phyloP scores from a whole-genome alignment of 1,140 invertebrate genomes.

The Brachionus plicatilis region DNA sequence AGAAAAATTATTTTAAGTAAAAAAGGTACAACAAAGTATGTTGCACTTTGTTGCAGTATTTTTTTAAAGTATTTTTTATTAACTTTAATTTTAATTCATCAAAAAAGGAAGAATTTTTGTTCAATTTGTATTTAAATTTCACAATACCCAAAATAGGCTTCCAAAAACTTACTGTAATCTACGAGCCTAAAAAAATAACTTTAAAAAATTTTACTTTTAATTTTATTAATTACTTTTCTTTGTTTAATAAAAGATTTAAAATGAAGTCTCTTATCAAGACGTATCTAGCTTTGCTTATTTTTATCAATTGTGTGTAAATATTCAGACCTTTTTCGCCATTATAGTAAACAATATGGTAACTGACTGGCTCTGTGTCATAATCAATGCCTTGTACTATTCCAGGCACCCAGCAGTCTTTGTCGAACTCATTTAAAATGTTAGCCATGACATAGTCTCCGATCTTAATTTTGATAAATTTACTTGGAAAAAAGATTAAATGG shows the following conservation, averaged over 20 bases:
- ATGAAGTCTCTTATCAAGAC: neutral
- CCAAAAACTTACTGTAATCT: neutral
- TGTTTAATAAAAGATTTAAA: neutral
- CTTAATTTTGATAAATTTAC: neutral
- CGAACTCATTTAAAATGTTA: conserved; percentile 3
- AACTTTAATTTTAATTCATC: too few relatives aligned
- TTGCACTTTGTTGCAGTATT: too few relatives aligned
- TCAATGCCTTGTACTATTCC: neutral
- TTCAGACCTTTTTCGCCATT: neutral
- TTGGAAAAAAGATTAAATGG: neutral
- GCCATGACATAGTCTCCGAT: conserved; percentile 35
- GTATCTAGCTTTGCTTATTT: neutral
- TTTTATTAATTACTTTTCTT: neutral
- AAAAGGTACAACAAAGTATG: too few relatives aligned
- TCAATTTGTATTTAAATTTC: too few relatives aligned
- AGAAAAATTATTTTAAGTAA: too few relatives aligned
- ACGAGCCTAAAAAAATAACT: neutral
- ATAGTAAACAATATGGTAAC: neutral
- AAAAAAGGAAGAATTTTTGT: too few relatives aligned
- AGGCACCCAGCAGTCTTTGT: conserved; percentile 32
- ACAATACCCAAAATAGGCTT: too few relatives aligned
- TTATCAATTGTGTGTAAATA: conserved; percentile 19
- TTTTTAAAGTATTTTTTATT: too few relatives aligned
- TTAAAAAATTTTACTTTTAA: neutral
- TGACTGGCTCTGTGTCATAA: neutral